These are phyloP conservation scores for Drosophila sturtevanti DNA, from an alignment of 1,140 invertebrate species.

Conservation along the genomic window DNA sequence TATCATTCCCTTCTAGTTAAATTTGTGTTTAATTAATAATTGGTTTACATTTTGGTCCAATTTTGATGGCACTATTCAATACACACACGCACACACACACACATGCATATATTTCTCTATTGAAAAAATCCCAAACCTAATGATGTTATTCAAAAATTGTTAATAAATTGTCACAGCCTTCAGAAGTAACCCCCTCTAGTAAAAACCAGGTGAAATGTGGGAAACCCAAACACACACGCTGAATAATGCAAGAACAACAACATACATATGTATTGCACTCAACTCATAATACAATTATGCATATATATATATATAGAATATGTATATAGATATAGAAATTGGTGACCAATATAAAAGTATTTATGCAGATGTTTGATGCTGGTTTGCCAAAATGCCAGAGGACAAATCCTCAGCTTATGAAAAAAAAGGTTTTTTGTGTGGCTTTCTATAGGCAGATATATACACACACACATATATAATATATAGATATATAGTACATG, in stretches of 20 bases:
- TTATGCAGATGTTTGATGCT: constrained; percentile 66
- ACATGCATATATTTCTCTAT: not conserved
- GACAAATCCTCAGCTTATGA: constrained; percentile 28
- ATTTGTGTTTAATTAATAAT: not conserved
- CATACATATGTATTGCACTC: no score
- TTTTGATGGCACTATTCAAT: not conserved
- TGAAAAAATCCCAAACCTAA: not conserved
- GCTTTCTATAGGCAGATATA: constrained; percentile 3
- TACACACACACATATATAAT: no score
- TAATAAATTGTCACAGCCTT: not conserved
- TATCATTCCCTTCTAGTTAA: not conserved
- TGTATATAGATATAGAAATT: not conserved
- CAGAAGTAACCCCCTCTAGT: not conserved
- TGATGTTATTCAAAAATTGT: constrained; percentile 8
- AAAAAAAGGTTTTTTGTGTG: constrained; percentile 20
- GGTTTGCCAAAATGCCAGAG: constrained; percentile 9
- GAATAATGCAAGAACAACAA: not conserved
- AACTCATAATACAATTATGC: constrained; percentile 23
- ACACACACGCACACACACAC: no score
- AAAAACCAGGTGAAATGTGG: constrained; percentile 11
- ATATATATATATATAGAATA: not conserved
- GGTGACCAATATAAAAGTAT: constrained; percentile 35
- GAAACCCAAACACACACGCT: not conserved
- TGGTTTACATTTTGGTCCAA: not conserved
- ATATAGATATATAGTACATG: constrained; percentile 12